Evolutionary conservation across 2,888 invertebrate species (phyloP), one percentile per base, ranked within the genome.

Genomic region (Brassicogethes aeneus): DNA sequence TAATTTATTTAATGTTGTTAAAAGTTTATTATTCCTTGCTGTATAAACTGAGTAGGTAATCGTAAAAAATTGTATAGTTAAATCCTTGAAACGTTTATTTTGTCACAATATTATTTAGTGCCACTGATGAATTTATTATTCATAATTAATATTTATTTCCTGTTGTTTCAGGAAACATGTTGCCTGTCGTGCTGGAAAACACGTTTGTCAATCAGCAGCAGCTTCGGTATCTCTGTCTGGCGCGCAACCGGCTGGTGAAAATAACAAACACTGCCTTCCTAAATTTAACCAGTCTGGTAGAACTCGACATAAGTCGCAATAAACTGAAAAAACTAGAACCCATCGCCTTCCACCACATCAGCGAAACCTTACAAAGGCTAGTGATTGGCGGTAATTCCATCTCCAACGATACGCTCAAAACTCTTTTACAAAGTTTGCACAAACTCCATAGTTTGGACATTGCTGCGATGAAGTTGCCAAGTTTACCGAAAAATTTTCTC

Each of bases 251-350:
- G 35, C 71, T 89, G 48, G 83, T 81, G 31, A 77, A 84, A 62
- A 74, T 89, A 52, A 82, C 85, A 47, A 77, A 80, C 41, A 76
- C 77, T 50, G 82, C 87, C 37, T 84, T 89, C 60, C 71, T 75
- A 50, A 86, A 86, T 68, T 71, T 85, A 47, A 77, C 80, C 37
- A 75, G 76, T 43, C 72, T 88, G 42, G 70, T 72, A 44, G 77
- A 80, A 53, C 68, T 89, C 48, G 85, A 88, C 64, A 74, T 89
- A 43, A 80, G 85, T 48, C 80, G 81, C 63, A 87, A 88, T 62
- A 82, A 83, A 65, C 72, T 87, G 50, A 77, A 80, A 53, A 72
- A 76, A 38, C 73, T 85, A 46, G 82, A 84, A 59, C 68, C 74
- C 30, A 71, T 73, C 46, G 74, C 77, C 0, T 74, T 82, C 52